These are phyloP conservation scores for Oreortyx pictus DNA, from an alignment of 2,797 vertebrate species.

Conservation along the genomic window DNA sequence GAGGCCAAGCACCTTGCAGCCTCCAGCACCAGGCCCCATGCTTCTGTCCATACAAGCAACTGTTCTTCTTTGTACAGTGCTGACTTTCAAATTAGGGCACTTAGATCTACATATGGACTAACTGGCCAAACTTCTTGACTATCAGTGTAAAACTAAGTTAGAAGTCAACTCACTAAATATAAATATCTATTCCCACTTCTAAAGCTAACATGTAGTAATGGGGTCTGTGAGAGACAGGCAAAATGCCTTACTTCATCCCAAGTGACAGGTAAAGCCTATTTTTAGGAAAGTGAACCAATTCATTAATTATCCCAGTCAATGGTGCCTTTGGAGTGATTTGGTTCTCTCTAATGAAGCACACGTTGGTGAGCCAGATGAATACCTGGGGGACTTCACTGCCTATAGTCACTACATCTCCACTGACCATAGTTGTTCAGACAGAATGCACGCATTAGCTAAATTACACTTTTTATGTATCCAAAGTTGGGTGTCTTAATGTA, in stretches of 20 bases:
- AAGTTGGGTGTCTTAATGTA: not conserved
- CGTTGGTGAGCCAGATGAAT: rapidly evolving
- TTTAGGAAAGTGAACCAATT: not conserved
- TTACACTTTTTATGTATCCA: not conserved
- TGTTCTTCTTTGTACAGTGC: not conserved
- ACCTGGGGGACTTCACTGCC: not conserved
- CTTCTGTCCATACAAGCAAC: not conserved
- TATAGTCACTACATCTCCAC: not conserved
- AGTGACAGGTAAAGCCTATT: not conserved
- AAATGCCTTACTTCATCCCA: not conserved
- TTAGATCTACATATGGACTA: not conserved
- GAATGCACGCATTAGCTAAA: not conserved
- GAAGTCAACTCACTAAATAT: not conserved
- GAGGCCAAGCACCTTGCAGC: not conserved
- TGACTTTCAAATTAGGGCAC: not conserved
- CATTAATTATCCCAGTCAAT: not conserved
- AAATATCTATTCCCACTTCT: not conserved
- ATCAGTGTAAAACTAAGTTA: not conserved
- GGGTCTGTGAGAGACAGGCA: not conserved
- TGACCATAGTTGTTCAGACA: not conserved
- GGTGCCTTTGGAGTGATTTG: not conserved
- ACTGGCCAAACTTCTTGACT: not conserved
- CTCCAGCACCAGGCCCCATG: rapidly evolving
- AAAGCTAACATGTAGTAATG: not conserved
- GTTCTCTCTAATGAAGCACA: not conserved